These are phyloP conservation scores for Tetramorium parvispinum DNA, from an alignment of 1,140 invertebrate species.

Conservation along the genomic window DNA sequence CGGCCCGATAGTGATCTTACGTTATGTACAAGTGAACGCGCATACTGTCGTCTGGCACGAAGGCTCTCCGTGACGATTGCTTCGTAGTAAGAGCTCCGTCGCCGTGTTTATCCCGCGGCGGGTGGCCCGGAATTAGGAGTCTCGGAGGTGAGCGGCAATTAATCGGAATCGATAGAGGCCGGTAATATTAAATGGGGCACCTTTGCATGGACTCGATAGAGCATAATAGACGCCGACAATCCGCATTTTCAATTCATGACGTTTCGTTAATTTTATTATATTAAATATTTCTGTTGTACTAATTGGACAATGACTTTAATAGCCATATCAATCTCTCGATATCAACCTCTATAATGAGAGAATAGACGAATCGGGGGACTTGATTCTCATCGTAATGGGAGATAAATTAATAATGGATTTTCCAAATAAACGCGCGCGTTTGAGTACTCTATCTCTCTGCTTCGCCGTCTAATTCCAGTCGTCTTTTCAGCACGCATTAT, in stretches of 20 bases:
- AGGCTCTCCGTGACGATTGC: conserved; percentile 72
- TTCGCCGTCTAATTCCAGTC: background rate
- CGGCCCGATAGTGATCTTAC: conserved; percentile 68
- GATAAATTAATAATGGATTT: background rate
- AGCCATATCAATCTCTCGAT: background rate
- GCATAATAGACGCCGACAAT: background rate
- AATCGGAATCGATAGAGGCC: conserved; percentile 15
- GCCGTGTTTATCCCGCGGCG: conserved; percentile 5
- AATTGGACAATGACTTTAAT: background rate
- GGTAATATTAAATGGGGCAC: background rate
- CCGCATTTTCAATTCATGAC: background rate
- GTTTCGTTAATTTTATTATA: conserved; percentile 15
- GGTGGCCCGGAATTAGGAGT: conserved; percentile 30
- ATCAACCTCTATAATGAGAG: background rate
- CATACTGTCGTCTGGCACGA: conserved; percentile 72
- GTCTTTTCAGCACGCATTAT: background rate
- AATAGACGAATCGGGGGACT: background rate
- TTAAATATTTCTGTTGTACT: background rate
- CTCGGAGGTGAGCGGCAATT: conserved; percentile 26
- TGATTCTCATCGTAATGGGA: background rate
- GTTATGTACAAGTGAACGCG: conserved; percentile 55
- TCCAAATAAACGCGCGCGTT: background rate
- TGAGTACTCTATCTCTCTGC: background rate
- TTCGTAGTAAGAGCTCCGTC: conserved; percentile 61
- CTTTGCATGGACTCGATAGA: background rate